Base-by-base conservation (phyloP, 2,113 vertebrate genomes). In the Phaetusa simplex region DNA sequence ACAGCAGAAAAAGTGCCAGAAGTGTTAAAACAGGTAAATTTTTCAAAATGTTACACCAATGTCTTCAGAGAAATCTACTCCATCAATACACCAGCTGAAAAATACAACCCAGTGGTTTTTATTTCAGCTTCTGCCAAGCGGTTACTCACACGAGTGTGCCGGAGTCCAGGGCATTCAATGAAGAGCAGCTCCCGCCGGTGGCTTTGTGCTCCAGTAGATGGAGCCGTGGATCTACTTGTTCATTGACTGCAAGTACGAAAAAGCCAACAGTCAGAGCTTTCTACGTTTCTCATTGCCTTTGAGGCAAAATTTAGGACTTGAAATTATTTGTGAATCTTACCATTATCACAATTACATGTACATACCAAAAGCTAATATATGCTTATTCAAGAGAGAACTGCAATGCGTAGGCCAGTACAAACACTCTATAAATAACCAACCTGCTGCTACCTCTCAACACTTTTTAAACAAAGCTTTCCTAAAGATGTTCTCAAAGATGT, bases 151-250 rank as follows among this genome's bases (percentile, higher is more conserved):
- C 2, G 58, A 22, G 42, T 8, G 15, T 36, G 70, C 21, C 2
- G 2, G 22, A 49, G 38, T 0, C 5, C 38, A 6, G 42, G 0
- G 3, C 7, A 22, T 29, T 32, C 11, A 36, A 11, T 3, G 4
- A n/a, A 52, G 3, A 83, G 45, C 17, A 47, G 8, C 23, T 36
- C 53, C 53, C 4, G 17, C 14, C 29, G 50, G 2, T 17, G 5
- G 20, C 52, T 79, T 36, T 29, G 12, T 42, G 34, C 5, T 18
- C 97, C 97, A 96, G 91, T 18, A 98, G 97, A 79, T 95, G 97
- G 97, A 88, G 97, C 89, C 40, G 6, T 17, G 11, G 40, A 55
- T 34, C 91, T 27, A 78, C 64, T 86, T 73, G 59, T 83, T 84
- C 45, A n/a, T 6, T 30, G n/a, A 45, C 24, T 24, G 23, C 22